phyloP scores from a whole-genome alignment of 1,140 invertebrate genomes.

The Drosophila guanche region DNA sequence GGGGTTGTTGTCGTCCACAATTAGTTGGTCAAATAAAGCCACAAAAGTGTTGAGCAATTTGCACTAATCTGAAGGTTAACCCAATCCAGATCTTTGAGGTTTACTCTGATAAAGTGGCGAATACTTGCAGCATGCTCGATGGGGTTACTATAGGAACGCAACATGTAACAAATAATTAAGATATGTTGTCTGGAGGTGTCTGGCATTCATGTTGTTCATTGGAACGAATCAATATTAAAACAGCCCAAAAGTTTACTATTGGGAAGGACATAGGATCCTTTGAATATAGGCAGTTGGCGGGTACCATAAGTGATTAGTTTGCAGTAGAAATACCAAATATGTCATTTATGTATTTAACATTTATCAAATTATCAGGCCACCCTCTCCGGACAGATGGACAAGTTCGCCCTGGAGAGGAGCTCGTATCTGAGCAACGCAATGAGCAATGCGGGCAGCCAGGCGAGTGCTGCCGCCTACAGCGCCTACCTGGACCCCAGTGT shows the following conservation, averaged over 20 bases:
- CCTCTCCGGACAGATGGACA: conserved; percentile 82
- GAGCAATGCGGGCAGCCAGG: conserved; percentile 60
- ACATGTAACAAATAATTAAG: neutral
- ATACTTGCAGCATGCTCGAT: neutral
- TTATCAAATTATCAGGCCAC: conserved; percentile 48
- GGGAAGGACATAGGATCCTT: no score
- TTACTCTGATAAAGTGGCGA: neutral
- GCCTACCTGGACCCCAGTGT: conserved; percentile 90
- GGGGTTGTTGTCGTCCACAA: conserved; percentile 53
- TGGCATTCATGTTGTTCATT: no score
- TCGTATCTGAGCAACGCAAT: conserved; percentile 78
- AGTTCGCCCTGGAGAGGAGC: conserved; percentile 82
- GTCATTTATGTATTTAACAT: neutral
- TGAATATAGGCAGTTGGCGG: no score
- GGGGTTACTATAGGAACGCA: conserved; percentile 12
- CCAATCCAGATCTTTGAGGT: conserved; percentile 27
- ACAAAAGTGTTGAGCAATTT: conserved; percentile 79
- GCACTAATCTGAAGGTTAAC: conserved; percentile 69
- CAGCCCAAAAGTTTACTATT: no score
- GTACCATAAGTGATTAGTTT: no score
- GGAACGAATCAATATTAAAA: no score
- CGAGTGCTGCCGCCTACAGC: conserved; percentile 75
- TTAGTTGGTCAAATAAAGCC: conserved; percentile 81
- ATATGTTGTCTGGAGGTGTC: no score
- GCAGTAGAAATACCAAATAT: neutral